Conservation (phyloP, 2,113 vertebrate species). For the Sylvietta virens region DNA sequence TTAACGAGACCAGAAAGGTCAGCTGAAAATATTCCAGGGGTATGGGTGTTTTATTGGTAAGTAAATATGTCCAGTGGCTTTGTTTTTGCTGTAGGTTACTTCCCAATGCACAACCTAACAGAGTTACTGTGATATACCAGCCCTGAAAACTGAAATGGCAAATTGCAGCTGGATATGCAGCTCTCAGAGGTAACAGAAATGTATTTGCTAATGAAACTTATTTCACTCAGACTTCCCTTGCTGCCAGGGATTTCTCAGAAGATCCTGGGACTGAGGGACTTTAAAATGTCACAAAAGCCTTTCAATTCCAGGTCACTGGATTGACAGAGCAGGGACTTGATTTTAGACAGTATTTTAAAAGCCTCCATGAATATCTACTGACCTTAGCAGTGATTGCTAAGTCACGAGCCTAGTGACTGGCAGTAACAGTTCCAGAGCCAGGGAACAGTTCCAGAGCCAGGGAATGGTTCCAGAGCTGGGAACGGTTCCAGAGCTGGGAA, state of each 20-base stretch:
- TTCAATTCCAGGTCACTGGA: not conserved
- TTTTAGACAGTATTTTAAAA: not conserved
- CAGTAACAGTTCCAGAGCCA: too few species aligned
- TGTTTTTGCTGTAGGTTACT: not conserved
- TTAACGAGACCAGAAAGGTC: conserved; percentile 49
- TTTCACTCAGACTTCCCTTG: not conserved
- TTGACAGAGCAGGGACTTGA: not conserved
- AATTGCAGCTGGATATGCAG: not conserved
- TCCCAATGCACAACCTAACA: not conserved
- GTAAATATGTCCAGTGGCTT: not conserved
- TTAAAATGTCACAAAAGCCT: not conserved
- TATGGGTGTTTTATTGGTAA: not conserved
- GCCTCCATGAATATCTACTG: not conserved
- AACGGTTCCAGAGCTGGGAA: too few species aligned
- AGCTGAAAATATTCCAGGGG: not conserved
- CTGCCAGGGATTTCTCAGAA: not conserved
- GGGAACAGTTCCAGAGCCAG: too few species aligned
- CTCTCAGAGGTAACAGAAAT: not conserved
- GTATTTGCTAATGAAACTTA: not conserved
- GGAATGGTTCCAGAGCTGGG: too few species aligned
- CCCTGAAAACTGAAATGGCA: not conserved
- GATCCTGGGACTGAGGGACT: not conserved
- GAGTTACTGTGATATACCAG: not conserved
- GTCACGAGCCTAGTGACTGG: too few species aligned
- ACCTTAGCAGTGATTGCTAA: not conserved